A percentile compares a stretch with the other conserved stretches of the same genome.
phyloP scores from a whole-genome alignment of 2,797 vertebrate genomes.

The Poecile montanus region DNA sequence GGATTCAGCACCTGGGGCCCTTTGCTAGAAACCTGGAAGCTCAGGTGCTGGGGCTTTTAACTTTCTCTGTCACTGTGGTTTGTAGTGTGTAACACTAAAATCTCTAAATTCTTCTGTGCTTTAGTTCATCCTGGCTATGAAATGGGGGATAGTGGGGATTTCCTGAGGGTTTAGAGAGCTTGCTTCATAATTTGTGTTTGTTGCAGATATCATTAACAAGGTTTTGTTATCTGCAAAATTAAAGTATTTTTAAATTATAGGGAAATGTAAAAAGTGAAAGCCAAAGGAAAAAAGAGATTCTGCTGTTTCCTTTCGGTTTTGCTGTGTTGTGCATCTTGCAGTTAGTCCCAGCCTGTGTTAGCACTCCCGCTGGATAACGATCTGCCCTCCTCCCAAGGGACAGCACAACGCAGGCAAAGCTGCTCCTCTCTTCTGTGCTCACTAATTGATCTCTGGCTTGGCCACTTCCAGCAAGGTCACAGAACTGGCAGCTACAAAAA shows the following conservation, averaged over 20 bases:
- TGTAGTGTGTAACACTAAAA: not conserved
- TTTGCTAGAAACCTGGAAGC: not conserved
- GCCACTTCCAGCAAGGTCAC: constrained; percentile 72
- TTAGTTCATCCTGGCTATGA: not conserved
- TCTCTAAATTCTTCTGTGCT: not conserved
- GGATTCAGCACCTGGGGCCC: not conserved
- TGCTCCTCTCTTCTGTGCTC: constrained; percentile 39
- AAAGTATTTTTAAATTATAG: not conserved
- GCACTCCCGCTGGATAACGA: constrained; percentile 18
- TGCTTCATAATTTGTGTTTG: not conserved
- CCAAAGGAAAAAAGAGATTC: not conserved
- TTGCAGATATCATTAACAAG: not conserved
- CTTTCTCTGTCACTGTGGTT: not conserved
- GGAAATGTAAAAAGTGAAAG: not conserved
- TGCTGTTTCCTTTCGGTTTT: not conserved
- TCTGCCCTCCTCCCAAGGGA: constrained; percentile 38
- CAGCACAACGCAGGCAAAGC: not conserved
- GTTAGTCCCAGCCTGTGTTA: not conserved
- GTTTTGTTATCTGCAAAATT: not conserved
- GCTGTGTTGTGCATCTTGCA: not conserved
- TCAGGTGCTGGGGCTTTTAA: not conserved
- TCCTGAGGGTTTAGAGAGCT: not conserved
- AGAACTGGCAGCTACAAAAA: constrained; percentile 9
- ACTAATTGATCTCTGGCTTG: constrained; percentile 72
- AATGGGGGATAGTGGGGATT: not conserved